Conservation (phyloP, 2,888 invertebrate genomes). For the Bellardia bayeri region DNA sequence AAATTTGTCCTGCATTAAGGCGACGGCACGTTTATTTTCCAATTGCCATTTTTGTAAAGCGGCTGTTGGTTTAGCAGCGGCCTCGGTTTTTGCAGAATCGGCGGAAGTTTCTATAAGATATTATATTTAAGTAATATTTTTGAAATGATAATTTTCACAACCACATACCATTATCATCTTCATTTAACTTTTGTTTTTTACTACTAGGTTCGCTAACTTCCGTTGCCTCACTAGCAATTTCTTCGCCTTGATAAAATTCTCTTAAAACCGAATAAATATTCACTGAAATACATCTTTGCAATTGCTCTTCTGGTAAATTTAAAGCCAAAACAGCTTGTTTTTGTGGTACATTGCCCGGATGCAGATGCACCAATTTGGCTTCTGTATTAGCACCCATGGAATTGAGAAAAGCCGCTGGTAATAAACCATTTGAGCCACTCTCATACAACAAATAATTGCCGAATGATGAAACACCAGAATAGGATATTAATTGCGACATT, state of each 20-base stretch:
- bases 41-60: slow-evolving; percentile 87
- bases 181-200: slow-evolving; percentile 82
- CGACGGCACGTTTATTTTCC: slow-evolving; percentile 88
- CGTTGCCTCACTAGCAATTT: background rate
- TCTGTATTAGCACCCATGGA: slow-evolving; percentile 88
- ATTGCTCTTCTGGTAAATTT: slow-evolving; percentile 90
- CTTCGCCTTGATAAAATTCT: slow-evolving; percentile 87
- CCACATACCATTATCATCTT: slow-evolving; percentile 75
- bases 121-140: background rate
- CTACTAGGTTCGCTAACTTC: slow-evolving; percentile 63
- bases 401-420: slow-evolving; percentile 93
- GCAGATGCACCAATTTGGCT: slow-evolving; percentile 90
- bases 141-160: background rate
- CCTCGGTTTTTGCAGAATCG: background rate
- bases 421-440: slow-evolving; percentile 93
- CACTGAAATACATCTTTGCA: slow-evolving; percentile 89
- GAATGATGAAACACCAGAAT: slow-evolving; percentile 91
- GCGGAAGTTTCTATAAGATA: background rate
- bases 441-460: slow-evolving; percentile 94
- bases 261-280: slow-evolving; percentile 91
- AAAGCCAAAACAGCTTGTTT: slow-evolving; percentile 91
- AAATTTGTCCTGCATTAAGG: slow-evolving; percentile 87
- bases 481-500: slow-evolving; percentile 93
- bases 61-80: background rate
- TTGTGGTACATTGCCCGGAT: slow-evolving; percentile 92